Evolutionary conservation across 2,797 vertebrate genomes (phyloP), one percentile per base, ranked within the genome.

Genomic region (Balearica regulorum): DNA sequence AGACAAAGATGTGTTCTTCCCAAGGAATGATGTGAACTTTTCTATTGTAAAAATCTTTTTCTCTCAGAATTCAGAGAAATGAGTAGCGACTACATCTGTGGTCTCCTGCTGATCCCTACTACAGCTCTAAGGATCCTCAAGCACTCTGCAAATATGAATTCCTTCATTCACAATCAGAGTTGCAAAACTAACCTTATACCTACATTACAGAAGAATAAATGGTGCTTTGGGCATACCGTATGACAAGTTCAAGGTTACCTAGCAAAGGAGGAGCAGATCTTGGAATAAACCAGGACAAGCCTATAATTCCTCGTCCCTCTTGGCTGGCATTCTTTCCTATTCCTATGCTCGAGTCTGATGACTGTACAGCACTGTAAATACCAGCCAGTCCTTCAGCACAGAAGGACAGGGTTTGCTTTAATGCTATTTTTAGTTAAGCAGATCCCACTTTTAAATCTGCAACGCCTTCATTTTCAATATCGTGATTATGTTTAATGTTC

Each of bases 361-460:
- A 95, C 86, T 91, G 79, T 83, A 95, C 78, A 92, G 94, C 89
- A 85, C 92, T 95, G 96, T 85, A 97, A 96, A 97, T 97, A 96
- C 93, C 96, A 97, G 79, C 94, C 87, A 96, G 94, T 89, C 93
- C 96, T 96, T 94, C 93, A 96, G 93, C 94, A 93, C 94, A 96
- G 92, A 97, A 96, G 95, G 96, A 93, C 96, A 94, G 76, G 81
- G 92, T 95, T 96, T 95, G 94, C 94, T 95, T 92, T 83, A 97
- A 90, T 66, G 93, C 96, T 97, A 97, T 97, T 97, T 97, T 97
- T 97, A 97, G 96, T 78, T 93, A 91, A 96, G 93, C 94, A 97
- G 94, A 95, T 96, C 94, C 96, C 92, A 94, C 95, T 95, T 97
- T 87, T 95, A 97, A 97, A 97, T 97, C 92, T 96, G 96, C 92